Conservation (phyloP, 92 coral and sea anemone species). For the Parazoanthus atlanticus region DNA sequence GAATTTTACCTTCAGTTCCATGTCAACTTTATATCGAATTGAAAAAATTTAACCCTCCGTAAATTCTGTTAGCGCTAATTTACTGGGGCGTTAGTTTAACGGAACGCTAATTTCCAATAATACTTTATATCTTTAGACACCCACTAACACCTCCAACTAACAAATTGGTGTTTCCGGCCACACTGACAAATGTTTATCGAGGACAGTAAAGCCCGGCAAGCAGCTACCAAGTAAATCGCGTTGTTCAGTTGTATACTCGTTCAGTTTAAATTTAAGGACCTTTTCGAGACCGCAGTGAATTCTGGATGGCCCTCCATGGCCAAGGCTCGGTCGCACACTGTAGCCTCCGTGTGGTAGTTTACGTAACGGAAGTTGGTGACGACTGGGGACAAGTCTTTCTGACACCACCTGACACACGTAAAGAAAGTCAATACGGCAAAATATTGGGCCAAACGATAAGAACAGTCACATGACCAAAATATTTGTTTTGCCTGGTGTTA, state of each 20-base stretch:
- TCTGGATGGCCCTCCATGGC: conserved; percentile 91
- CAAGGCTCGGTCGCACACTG: conserved; percentile 68
- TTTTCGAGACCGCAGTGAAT: conserved; percentile 42
- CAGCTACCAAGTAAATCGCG: background rate
- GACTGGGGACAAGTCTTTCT: conserved; percentile 81
- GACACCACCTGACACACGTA: conserved; percentile 75
- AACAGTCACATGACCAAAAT: no score
- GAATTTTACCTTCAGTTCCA: no score
- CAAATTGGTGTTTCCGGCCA: no score
- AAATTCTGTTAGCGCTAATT: no score
- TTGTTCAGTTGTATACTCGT: background rate
- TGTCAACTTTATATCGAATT: no score
- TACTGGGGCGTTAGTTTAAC: no score
- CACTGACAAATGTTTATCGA: no score
- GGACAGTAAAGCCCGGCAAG: background rate
- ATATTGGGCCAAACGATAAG: background rate
- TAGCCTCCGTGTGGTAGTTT: conserved; percentile 56
- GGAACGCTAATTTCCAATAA: no score
- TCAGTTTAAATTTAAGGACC: background rate
- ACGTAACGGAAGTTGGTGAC: conserved; percentile 58
- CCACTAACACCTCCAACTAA: no score
- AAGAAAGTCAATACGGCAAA: background rate
- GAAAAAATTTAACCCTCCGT: no score
- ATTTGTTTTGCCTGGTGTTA: no score
- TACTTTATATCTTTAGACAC: no score